Conservation (phyloP, 1,140 invertebrate genomes). For the Drosophila yakuba region DNA sequence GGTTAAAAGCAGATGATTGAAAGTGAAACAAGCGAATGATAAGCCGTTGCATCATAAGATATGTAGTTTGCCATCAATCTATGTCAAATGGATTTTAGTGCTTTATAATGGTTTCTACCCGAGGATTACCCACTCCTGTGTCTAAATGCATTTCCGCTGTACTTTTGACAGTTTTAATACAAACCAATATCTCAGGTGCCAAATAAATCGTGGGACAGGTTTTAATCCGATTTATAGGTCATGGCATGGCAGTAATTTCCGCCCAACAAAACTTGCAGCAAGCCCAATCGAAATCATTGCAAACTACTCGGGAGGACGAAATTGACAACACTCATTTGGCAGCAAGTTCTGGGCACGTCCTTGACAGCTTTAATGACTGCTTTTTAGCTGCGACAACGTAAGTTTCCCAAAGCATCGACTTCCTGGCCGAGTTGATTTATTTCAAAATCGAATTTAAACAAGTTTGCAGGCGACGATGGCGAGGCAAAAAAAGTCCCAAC, state of each 20-base stretch:
- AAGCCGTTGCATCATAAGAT: slow-evolving; percentile 11
- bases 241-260: slow-evolving; percentile 19
- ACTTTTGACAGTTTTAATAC: slow-evolving; percentile 6
- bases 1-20: slow-evolving; percentile 26
- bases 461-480: slow-evolving; percentile 44
- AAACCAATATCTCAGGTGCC: slow-evolving; percentile 5
- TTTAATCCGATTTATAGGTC: slow-evolving; percentile 20
- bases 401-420: slow-evolving; percentile 9
- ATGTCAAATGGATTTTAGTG: not conserved
- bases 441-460: slow-evolving; percentile 72
- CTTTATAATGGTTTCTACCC: not conserved
- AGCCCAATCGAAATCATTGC: not conserved
- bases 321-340: slow-evolving; percentile 52
- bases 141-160: slow-evolving; percentile 39
- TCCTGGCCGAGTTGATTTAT: slow-evolving; percentile 54
- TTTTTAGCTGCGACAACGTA: slow-evolving; percentile 9
- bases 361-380: slow-evolving; percentile 61
- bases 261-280: slow-evolving; percentile 22
- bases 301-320: slow-evolving; percentile 15
- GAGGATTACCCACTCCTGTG: not conserved
- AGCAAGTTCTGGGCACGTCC: slow-evolving; percentile 55
- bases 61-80: not conserved
- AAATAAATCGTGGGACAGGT: slow-evolving; percentile 20
- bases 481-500: slow-evolving; percentile 27
- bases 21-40: not conserved